phyloP scores from a whole-genome alignment of 2,888 invertebrate genomes.

The Lithophane semibrunnea region DNA sequence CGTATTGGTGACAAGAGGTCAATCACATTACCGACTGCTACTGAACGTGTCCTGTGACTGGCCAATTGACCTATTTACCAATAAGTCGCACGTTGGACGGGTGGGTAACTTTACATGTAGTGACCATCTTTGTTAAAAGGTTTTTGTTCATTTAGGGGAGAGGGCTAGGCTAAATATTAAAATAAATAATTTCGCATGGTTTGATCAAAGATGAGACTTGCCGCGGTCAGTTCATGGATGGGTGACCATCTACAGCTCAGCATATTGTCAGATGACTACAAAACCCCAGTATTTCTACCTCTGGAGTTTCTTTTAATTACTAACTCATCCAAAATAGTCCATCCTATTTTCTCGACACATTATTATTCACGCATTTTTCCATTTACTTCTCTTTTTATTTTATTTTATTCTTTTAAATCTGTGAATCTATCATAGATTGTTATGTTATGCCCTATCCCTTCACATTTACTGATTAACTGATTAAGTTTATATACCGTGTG shows the following conservation, averaged over 20 bases:
- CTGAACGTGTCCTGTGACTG: slow-evolving; percentile 44
- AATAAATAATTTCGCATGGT: too few relatives aligned
- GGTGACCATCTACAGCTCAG: neutral
- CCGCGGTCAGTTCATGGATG: neutral
- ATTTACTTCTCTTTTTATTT: too few relatives aligned
- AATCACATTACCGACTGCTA: slow-evolving; percentile 50
- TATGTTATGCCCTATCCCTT: too few relatives aligned
- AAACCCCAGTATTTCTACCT: neutral
- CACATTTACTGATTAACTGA: too few relatives aligned
- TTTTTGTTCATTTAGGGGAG: neutral
- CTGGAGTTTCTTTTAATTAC: neutral
- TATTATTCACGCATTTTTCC: too few relatives aligned
- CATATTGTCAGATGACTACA: neutral
- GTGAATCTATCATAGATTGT: too few relatives aligned
- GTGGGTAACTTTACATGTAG: slow-evolving; percentile 28
- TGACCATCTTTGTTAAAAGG: neutral
- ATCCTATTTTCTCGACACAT: too few relatives aligned
- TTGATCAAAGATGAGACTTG: neutral
- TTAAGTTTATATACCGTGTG: too few relatives aligned
- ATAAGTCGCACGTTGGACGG: slow-evolving; percentile 27
- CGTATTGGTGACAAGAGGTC: slow-evolving; percentile 24
- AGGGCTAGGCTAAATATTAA: neutral
- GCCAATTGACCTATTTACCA: slow-evolving; percentile 61
- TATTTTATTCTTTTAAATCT: too few relatives aligned
- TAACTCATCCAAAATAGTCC: too few relatives aligned